A percentile compares a stretch with the other conserved stretches of the same genome.
phyloP scores from a whole-genome alignment of 1,140 invertebrate species.

The Hypothenemus hampei region DNA sequence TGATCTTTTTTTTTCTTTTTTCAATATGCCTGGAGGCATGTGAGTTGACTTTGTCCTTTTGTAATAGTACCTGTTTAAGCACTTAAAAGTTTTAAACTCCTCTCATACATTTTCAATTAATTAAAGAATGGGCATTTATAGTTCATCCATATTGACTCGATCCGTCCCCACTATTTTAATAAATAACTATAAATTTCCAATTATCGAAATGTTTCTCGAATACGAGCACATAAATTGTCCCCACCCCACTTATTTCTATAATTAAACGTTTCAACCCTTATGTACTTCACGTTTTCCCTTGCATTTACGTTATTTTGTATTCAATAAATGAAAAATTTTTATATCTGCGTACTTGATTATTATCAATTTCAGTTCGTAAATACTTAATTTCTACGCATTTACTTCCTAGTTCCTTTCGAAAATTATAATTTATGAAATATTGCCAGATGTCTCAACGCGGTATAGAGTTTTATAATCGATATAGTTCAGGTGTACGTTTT shows the following conservation, averaged over 20 bases:
- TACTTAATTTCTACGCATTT: background rate
- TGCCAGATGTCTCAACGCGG: too few species aligned
- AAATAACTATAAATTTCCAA: conserved; percentile 24
- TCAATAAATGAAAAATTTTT: background rate
- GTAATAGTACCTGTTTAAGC: too few species aligned
- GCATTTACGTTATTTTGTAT: background rate
- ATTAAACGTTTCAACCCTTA: conserved; percentile 30
- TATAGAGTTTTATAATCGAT: too few species aligned
- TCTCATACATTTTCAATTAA: too few species aligned
- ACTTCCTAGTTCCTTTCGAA: background rate
- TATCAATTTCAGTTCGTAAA: background rate
- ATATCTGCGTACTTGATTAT: background rate
- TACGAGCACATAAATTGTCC: conserved; percentile 27
- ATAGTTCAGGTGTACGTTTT: too few species aligned
- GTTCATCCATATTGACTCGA: too few species aligned
- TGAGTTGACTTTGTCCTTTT: too few species aligned
- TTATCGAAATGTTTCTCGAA: conserved; percentile 25
- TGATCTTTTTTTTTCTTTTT: too few species aligned
- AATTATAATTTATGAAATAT: too few species aligned
- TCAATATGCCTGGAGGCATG: too few species aligned
- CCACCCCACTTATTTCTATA: conserved; percentile 26
- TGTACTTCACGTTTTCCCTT: background rate
- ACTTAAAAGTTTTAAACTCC: too few species aligned
- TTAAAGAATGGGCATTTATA: too few species aligned
- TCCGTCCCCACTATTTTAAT: conserved; percentile 11